Conservation (phyloP, 2,113 vertebrate genomes). For the Suricata suricatta region DNA sequence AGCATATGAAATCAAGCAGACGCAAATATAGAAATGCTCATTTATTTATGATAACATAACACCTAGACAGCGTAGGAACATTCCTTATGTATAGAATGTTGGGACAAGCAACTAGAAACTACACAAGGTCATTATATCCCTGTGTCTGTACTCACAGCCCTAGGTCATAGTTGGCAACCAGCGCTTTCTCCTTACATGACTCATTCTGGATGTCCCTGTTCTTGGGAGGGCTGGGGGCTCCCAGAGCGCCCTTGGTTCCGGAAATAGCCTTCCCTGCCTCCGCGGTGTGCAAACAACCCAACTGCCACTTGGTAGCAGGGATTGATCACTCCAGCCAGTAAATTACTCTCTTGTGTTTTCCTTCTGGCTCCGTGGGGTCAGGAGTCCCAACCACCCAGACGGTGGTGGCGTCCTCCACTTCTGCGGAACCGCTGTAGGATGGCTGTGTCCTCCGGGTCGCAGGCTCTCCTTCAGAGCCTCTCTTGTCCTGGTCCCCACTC, state of each 20-base stretch:
- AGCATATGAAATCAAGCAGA: neutral
- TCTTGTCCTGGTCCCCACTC: neutral
- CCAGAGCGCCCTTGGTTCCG: neutral
- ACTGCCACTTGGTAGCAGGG: neutral
- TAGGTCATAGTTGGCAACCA: neutral
- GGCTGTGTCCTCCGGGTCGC: accelerated
- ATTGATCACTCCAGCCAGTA: neutral
- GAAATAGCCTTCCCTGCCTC: neutral
- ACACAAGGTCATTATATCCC: too few species aligned
- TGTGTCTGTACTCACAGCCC: accelerated
- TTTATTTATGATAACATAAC: neutral
- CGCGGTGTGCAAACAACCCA: neutral
- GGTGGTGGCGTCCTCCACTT: neutral
- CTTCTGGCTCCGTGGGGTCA: neutral
- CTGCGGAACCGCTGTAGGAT: neutral
- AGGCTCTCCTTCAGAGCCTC: neutral
- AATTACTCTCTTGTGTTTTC: neutral
- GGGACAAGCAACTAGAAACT: neutral
- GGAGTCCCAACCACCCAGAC: neutral
- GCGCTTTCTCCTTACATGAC: neutral
- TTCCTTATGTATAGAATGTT: neutral
- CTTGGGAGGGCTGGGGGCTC: neutral
- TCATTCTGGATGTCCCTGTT: neutral
- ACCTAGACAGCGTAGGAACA: too few species aligned
- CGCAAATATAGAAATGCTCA: neutral